These are phyloP conservation scores for Enteromius viviparus DNA, from an alignment of 2,797 vertebrate species.

Conservation along the genomic window DNA sequence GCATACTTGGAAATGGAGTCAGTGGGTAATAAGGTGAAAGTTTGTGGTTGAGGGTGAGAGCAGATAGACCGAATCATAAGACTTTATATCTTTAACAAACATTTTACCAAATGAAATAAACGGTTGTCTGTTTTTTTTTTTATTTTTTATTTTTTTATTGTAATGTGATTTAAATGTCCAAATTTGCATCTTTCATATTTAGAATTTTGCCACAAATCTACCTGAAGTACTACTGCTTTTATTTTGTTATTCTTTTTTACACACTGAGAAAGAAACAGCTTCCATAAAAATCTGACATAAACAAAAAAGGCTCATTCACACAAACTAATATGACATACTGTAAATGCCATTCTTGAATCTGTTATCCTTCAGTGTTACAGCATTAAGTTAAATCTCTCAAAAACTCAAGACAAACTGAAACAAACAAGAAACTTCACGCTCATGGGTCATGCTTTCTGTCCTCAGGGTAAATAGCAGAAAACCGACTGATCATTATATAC, in stretches of 20 bases:
- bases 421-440: not conserved
- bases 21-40: too few relatives aligned
- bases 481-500: not conserved
- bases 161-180: not conserved
- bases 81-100: too few relatives aligned
- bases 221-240: not conserved
- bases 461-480: not conserved
- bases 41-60: too few relatives aligned
- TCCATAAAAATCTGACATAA: not conserved
- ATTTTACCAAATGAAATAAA: not conserved
- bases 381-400: not conserved
- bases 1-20: too few relatives aligned
- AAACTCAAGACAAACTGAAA: not conserved
- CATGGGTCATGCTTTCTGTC: not conserved
- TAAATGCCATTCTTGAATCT: not conserved
- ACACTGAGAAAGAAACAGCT: not conserved
- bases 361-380: not conserved
- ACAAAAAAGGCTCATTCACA: not conserved
- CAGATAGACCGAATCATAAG: too few relatives aligned
- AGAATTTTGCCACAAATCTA: not conserved
- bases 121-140: not conserved
- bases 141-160: not conserved
- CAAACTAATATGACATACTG: not conserved
- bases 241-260: not conserved
- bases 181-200: too few relatives aligned